Conservation (phyloP, 1,140 invertebrate genomes). For the Drosophila nikananu region DNA sequence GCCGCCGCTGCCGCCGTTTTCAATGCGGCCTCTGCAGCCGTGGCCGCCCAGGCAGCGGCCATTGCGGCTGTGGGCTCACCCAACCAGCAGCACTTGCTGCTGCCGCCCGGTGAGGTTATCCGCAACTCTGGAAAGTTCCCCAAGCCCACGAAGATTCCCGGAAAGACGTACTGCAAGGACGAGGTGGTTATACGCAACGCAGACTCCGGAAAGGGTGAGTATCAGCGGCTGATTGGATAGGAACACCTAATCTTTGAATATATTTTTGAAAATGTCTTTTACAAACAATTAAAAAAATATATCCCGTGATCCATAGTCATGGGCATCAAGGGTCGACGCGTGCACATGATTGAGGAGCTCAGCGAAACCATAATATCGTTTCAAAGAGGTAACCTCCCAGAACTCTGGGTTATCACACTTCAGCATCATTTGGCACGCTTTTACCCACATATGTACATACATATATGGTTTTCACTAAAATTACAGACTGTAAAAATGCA, state of each 20-base stretch:
- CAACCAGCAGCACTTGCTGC: conserved; percentile 85
- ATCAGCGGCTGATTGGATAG: not conserved
- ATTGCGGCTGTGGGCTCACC: conserved; percentile 81
- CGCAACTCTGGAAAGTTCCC: conserved; percentile 94
- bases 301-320: conserved; percentile 89
- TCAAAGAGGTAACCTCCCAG: conserved; percentile 94
- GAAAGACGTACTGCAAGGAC: conserved; percentile 96
- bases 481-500: not conserved
- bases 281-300: not conserved
- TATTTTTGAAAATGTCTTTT: conserved; percentile 74
- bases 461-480: conserved; percentile 9
- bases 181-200: conserved; percentile 97
- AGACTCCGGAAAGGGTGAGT: conserved; percentile 96
- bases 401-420: conserved; percentile 6
- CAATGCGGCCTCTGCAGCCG: conserved; percentile 70
- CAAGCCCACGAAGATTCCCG: conserved; percentile 95
- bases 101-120: conserved; percentile 92
- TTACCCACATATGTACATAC: not conserved
- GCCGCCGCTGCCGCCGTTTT: conserved; percentile 69
- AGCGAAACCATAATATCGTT: conserved; percentile 99
- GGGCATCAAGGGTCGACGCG: conserved; percentile 98
- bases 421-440: conserved; percentile 26
- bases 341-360: conserved; percentile 99
- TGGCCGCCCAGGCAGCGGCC: conserved; percentile 77
- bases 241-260: conserved; percentile 19